Conservation (phyloP, 2,888 invertebrate genomes). For the Biston betularia region DNA sequence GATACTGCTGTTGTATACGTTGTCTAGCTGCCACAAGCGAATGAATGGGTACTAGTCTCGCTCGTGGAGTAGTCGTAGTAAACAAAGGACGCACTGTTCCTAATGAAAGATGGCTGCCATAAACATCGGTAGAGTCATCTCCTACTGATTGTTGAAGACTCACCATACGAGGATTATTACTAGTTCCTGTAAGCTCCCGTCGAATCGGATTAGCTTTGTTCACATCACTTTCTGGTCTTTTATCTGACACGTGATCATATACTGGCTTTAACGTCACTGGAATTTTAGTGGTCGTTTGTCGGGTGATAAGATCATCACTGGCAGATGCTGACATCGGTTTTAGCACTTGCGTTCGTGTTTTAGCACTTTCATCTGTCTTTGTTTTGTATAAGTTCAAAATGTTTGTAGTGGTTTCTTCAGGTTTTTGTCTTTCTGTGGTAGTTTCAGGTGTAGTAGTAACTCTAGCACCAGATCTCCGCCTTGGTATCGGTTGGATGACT, state of each 20-base stretch:
- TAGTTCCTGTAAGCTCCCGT: slow-evolving; percentile 87
- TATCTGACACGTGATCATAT: slow-evolving; percentile 79
- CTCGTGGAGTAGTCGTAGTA: slow-evolving; percentile 87
- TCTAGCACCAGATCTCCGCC: slow-evolving; percentile 77
- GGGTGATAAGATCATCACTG: slow-evolving; percentile 73
- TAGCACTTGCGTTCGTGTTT: slow-evolving; percentile 69
- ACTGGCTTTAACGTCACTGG: slow-evolving; percentile 82
- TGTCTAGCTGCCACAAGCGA: slow-evolving; percentile 81
- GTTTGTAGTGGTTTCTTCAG: slow-evolving; percentile 70
- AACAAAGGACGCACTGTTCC: slow-evolving; percentile 89
- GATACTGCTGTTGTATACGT: slow-evolving; percentile 78
- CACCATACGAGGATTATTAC: slow-evolving; percentile 84
- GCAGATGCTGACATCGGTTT: slow-evolving; percentile 67
- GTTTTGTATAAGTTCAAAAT: slow-evolving; percentile 69
- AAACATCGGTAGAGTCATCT: slow-evolving; percentile 89
- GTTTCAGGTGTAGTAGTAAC: slow-evolving; percentile 65
- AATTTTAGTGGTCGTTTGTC: slow-evolving; percentile 73
- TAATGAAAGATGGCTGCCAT: slow-evolving; percentile 88
- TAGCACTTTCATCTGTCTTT: slow-evolving; percentile 64
- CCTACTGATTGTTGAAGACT: slow-evolving; percentile 86
- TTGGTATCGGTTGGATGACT: slow-evolving; percentile 88
- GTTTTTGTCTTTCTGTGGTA: slow-evolving; percentile 63
- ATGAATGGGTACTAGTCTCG: slow-evolving; percentile 84
- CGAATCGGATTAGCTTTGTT: slow-evolving; percentile 87
- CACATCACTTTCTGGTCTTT: slow-evolving; percentile 69